Percentiles rank a stretch among this genome's conserved stretches.
These are phyloP conservation scores for Nephrotoma guestfalica DNA, from an alignment of 2,888 invertebrate species.

Conservation along the genomic window DNA sequence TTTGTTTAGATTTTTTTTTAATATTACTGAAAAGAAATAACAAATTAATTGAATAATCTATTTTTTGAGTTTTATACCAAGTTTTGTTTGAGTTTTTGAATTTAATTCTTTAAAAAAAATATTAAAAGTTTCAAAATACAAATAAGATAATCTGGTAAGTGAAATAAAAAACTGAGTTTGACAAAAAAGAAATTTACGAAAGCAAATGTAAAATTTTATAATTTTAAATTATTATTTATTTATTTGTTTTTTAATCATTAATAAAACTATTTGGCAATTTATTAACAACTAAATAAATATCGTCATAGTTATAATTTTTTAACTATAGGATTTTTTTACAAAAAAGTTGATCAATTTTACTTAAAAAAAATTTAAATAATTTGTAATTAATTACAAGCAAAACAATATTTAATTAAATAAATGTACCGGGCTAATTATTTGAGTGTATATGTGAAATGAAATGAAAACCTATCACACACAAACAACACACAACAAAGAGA, in stretches of 20 bases:
- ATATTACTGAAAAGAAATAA: not conserved
- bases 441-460: not conserved
- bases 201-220: not conserved
- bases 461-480: slow-evolving; percentile 25
- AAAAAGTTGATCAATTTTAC: not conserved
- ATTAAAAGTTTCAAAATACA: not conserved
- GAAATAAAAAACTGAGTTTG: not conserved
- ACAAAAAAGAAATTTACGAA: not conserved
- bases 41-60: not conserved
- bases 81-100: not conserved
- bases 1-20: slow-evolving; percentile 5
- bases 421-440: not conserved
- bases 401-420: not conserved
- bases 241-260: not conserved
- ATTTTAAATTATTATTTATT: not conserved
- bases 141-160: not conserved
- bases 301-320: not conserved
- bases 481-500: slow-evolving; percentile 28
- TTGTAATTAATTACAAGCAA: not conserved
- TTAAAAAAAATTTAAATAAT: not conserved
- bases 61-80: not conserved
- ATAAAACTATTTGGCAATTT: not conserved
- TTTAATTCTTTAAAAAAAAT: not conserved
- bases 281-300: not conserved
- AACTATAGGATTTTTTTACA: not conserved